phyloP scores from a whole-genome alignment of 2,888 invertebrate genomes.

The Tenthredo notha region DNA sequence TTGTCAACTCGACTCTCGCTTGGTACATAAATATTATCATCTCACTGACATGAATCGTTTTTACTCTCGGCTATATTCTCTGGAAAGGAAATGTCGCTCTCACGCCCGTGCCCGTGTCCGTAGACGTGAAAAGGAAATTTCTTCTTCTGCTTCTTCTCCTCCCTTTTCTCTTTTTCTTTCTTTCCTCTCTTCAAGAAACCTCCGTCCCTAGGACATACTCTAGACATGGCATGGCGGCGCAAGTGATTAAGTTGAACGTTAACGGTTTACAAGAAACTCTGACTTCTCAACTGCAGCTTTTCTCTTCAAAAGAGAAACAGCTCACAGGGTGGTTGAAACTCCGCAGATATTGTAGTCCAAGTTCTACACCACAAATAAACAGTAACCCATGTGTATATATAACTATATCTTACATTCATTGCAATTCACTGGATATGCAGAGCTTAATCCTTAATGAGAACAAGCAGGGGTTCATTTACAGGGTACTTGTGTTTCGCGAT shows the following conservation, averaged over 20 bases:
- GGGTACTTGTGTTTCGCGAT: not conserved
- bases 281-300: not conserved
- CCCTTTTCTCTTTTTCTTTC: not conserved
- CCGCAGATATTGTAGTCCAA: not conserved
- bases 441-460: slow-evolving; percentile 28
- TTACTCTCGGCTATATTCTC: not conserved
- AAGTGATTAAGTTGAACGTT: slow-evolving; percentile 26
- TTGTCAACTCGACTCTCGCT: not conserved
- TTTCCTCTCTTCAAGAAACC: not conserved
- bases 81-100: not conserved
- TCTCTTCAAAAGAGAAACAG: not conserved
- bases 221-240: slow-evolving; percentile 20
- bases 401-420: not conserved
- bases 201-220: not conserved
- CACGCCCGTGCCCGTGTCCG: not conserved
- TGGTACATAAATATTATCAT: slow-evolving; percentile 13
- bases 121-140: slow-evolving; percentile 1
- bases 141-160: not conserved
- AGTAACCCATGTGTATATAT: not conserved
- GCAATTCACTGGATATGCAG: slow-evolving; percentile 17
- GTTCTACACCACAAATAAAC: not conserved
- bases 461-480: slow-evolving; percentile 12
- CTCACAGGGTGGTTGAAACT: not conserved
- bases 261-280: not conserved
- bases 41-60: not conserved